Evolutionary conservation across 2,888 invertebrate species (phyloP).

Genomic region (Hypena proboscidalis): DNA sequence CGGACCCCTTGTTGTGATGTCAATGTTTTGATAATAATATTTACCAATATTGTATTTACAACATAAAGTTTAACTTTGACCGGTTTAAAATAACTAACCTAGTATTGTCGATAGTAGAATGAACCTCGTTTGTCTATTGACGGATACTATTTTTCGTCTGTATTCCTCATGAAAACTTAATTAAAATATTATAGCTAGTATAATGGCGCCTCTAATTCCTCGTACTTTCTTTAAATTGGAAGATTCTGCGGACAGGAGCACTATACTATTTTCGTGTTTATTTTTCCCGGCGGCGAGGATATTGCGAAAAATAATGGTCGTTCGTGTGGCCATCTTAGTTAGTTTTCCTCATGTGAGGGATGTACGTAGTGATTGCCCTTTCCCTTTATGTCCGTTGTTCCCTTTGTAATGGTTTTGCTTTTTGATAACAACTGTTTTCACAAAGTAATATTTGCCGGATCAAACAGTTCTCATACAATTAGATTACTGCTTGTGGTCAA

Average conservation of each 20-base stretch:
- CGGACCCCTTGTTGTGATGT: constrained; percentile 12
- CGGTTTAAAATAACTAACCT: no score
- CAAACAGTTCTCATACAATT: background rate
- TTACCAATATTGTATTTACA: no score
- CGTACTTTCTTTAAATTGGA: constrained; percentile 1
- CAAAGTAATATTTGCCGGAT: constrained; percentile 7
- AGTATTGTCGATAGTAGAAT: no score
- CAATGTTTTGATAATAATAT: no score
- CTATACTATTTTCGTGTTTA: constrained; percentile 25
- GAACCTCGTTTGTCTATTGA: no score
- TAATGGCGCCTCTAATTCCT: background rate
- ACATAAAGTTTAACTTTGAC: no score
- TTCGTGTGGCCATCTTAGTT: constrained; percentile 26
- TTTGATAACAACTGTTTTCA: constrained; percentile 24
- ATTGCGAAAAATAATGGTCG: constrained; percentile 15
- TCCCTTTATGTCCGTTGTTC: constrained; percentile 26
- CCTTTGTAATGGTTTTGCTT: constrained; percentile 32
- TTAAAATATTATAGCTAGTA: background rate
- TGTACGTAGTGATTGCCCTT: constrained; percentile 33
- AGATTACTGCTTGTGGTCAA: background rate
- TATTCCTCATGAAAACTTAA: constrained; percentile 1
- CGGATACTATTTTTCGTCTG: no score
- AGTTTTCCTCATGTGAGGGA: constrained; percentile 41
- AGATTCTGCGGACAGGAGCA: background rate
- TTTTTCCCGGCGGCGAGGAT: constrained; percentile 14